phyloP scores from a whole-genome alignment of 2,888 invertebrate species.

The Caprella mutica region DNA sequence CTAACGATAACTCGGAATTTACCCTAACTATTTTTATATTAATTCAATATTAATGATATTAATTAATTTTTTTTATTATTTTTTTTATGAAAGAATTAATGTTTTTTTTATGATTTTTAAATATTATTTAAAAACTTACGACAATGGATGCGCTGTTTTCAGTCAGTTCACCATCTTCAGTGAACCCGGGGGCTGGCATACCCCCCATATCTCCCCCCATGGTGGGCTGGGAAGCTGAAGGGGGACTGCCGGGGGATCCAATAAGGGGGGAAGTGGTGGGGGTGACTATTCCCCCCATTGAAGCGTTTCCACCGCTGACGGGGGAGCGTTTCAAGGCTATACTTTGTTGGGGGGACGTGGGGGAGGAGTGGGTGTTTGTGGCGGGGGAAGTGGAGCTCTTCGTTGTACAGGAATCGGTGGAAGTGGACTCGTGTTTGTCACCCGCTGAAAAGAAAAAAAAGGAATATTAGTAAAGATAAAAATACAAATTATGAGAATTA shows the following conservation, averaged over 20 bases:
- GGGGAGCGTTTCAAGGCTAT: not conserved
- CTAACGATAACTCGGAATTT: too few species aligned
- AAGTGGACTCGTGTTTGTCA: not conserved
- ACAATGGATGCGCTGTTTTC: conserved; percentile 4
- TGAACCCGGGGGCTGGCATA: not conserved
- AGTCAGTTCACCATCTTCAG: not conserved
- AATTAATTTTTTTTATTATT: too few species aligned
- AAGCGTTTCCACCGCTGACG: too few species aligned
- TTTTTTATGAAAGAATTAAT: too few species aligned
- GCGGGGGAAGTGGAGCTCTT: not conserved
- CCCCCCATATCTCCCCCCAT: not conserved
- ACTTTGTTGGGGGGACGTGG: conserved; percentile 4
- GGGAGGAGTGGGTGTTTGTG: not conserved
- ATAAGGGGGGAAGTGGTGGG: not conserved
- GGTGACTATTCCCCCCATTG: too few species aligned
- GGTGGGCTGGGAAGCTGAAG: not conserved
- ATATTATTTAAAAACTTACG: not conserved
- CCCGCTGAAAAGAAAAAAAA: conserved; percentile 1
- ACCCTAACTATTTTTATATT: too few species aligned
- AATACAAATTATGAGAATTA: too few species aligned
- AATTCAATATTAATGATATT: too few species aligned
- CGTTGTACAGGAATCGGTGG: not conserved
- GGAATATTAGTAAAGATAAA: too few species aligned
- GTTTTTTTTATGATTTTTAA: too few species aligned
- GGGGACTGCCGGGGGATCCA: not conserved